Evolutionary conservation across 2,113 vertebrate species (phyloP).

Genomic region (Theristicus caerulescens): DNA sequence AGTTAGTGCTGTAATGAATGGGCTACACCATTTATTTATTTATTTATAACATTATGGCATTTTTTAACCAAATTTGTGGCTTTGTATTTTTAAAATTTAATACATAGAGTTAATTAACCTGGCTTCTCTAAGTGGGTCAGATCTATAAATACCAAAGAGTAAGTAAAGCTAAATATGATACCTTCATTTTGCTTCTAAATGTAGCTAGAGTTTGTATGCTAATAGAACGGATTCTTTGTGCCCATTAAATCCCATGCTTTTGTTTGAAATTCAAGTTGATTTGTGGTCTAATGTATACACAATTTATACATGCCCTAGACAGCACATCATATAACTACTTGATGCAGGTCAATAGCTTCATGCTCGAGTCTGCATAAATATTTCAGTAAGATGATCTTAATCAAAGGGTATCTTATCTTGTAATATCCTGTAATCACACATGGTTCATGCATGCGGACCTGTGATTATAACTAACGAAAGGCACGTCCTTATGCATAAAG

Average conservation of each 20-base stretch:
- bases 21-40: background rate
- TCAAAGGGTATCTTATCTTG: background rate
- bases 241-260: background rate
- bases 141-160: background rate
- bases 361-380: background rate
- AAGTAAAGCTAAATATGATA: background rate
- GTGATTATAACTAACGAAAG: background rate
- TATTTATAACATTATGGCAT: background rate
- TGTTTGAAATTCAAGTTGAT: conserved; percentile 34
- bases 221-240: background rate
- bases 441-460: background rate
- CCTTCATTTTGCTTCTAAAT: background rate
- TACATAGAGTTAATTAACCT: background rate
- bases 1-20: background rate
- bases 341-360: background rate
- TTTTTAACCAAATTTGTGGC: background rate
- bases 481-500: background rate
- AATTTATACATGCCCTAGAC: background rate
- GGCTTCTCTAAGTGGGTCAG: background rate
- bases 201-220: background rate
- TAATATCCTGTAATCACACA: background rate
- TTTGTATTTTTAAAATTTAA: conserved; percentile 25
- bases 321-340: background rate
- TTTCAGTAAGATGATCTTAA: background rate
- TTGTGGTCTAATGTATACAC: background rate